A percentile compares a stretch with the other conserved stretches of the same genome.
phyloP scores from a whole-genome alignment of 2,113 vertebrate species.

The Sterrhoptilus dennistouni region DNA sequence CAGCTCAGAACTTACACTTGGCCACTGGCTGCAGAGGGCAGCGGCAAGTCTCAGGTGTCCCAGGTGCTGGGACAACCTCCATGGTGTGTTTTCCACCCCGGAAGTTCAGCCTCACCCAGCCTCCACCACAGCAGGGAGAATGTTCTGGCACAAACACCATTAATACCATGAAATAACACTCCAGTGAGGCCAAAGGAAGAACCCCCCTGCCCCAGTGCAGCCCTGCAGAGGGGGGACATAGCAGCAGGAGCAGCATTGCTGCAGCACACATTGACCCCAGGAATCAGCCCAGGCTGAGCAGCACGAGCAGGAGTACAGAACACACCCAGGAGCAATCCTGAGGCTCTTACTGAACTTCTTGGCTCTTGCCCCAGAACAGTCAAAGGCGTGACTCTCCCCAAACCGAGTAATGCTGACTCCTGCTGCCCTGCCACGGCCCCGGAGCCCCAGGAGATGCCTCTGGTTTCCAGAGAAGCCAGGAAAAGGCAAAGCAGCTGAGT shows the following conservation, averaged over 20 bases:
- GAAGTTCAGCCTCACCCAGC: background rate
- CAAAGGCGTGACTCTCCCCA: background rate
- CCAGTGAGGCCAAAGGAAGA: background rate
- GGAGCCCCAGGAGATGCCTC: background rate
- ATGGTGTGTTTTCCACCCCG: background rate
- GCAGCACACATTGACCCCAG: background rate
- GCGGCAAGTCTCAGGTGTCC: background rate
- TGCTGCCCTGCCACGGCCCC: background rate
- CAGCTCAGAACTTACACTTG: background rate
- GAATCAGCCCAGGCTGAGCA: background rate
- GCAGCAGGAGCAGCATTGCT: background rate
- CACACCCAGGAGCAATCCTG: background rate
- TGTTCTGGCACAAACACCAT: background rate
- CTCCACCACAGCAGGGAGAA: background rate
- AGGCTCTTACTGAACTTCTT: background rate
- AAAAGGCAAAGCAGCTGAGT: slow-evolving; percentile 23
- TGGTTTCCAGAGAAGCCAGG: background rate
- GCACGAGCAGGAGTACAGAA: background rate
- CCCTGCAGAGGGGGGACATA: background rate
- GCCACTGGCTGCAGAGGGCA: background rate
- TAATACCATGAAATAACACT: background rate
- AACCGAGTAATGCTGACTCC: background rate
- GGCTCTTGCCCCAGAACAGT: background rate
- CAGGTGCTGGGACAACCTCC: background rate
- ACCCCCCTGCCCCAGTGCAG: background rate